These are phyloP conservation scores for Drosophila ercepeae DNA, from an alignment of 1,140 invertebrate genomes.

Conservation along the genomic window DNA sequence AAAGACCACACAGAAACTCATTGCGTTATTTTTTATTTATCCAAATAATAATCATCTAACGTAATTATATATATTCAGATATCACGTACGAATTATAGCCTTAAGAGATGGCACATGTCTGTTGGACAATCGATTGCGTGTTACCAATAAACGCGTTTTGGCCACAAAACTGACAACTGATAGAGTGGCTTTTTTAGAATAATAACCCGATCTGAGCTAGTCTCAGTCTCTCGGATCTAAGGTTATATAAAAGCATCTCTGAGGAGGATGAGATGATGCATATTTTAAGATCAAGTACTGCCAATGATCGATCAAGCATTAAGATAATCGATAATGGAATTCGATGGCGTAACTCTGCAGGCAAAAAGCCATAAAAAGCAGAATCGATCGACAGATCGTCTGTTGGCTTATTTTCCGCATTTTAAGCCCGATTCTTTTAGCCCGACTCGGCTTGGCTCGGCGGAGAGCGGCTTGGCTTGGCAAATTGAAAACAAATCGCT, in stretches of 20 bases:
- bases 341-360: background rate
- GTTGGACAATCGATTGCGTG: constrained; percentile 8
- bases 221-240: too few relatives aligned
- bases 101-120: constrained; percentile 25
- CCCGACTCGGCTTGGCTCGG: background rate
- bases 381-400: constrained; percentile 31
- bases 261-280: background rate
- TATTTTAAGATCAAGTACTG: background rate
- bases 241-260: background rate
- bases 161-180: too few relatives aligned
- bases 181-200: too few relatives aligned
- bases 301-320: background rate
- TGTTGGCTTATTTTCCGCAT: constrained; percentile 5
- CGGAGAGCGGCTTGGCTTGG: constrained; percentile 4
- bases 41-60: too few relatives aligned
- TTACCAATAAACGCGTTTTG: too few relatives aligned
- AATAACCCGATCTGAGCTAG: too few relatives aligned
- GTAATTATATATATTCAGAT: constrained; percentile 9
- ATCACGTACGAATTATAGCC: constrained; percentile 27
- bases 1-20: too few relatives aligned
- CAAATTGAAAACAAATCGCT: constrained; percentile 34
- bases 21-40: too few relatives aligned
- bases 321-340: background rate
- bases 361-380: background rate
- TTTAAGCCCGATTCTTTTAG: background rate